Evolutionary conservation across 2,888 invertebrate species (phyloP).

Genomic region (Ephialtes manifestator): DNA sequence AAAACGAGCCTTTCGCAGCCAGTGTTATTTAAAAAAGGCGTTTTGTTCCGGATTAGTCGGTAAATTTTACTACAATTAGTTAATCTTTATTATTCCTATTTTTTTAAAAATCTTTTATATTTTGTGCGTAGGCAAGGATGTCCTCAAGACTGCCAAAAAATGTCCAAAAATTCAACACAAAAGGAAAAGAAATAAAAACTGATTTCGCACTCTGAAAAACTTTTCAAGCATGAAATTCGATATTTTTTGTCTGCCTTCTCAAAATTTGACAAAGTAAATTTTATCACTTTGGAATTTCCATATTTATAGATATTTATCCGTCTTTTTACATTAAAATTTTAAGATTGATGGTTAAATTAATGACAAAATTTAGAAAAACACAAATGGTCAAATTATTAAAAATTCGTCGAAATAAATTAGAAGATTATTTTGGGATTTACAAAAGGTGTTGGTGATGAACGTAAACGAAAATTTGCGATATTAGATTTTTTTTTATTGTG

Average conservation of each 20-base stretch:
- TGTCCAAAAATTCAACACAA: background rate
- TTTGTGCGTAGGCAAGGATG: background rate
- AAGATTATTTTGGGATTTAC: too few relatives aligned
- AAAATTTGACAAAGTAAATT: background rate
- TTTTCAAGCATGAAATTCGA: background rate
- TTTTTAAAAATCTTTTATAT: too few relatives aligned
- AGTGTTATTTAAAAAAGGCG: background rate
- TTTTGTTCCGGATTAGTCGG: background rate
- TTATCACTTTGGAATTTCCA: background rate
- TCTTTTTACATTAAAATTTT: too few relatives aligned
- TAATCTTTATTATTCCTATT: background rate
- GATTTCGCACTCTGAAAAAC: background rate
- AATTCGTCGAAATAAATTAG: too few relatives aligned
- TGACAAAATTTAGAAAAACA: too few relatives aligned
- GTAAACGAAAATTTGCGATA: conserved; percentile 7
- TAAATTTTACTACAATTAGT: background rate
- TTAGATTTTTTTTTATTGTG: conserved; percentile 78
- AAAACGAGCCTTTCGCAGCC: background rate
- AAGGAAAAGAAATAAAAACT: conserved; percentile 1
- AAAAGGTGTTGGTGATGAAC: background rate
- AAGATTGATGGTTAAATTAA: too few relatives aligned
- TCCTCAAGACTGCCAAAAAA: background rate
- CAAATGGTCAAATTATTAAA: too few relatives aligned
- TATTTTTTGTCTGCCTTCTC: background rate
- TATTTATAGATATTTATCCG: background rate